These are phyloP conservation scores for Chrysoperla carnea DNA, from an alignment of 1,140 invertebrate species.

Conservation along the genomic window DNA sequence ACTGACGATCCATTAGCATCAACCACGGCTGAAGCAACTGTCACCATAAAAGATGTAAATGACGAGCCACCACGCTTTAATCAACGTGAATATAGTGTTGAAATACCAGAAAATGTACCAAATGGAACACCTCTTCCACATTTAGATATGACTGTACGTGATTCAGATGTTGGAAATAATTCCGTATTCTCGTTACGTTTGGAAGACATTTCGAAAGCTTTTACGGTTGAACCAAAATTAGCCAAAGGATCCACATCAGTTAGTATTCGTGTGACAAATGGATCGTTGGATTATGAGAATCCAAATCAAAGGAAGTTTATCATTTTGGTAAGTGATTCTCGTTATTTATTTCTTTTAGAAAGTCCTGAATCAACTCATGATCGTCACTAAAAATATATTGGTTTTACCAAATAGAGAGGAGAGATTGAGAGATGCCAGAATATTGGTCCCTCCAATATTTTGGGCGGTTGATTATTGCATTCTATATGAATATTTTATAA, in stretches of 20 bases:
- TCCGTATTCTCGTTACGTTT: constrained; percentile 60
- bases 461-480: too few relatives aligned
- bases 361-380: constrained; percentile 6
- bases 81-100: constrained; percentile 58
- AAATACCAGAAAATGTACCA: constrained; percentile 65
- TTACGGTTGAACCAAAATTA: constrained; percentile 61
- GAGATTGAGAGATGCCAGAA: too few relatives aligned
- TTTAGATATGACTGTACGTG: constrained; percentile 70
- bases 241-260: constrained; percentile 66
- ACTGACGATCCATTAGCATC: constrained; percentile 45
- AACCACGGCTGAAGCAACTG: constrained; percentile 48
- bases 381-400: neutral
- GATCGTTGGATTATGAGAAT: constrained; percentile 74
- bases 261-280: constrained; percentile 62
- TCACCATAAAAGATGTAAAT: constrained; percentile 84
- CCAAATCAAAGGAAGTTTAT: constrained; percentile 85
- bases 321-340: constrained; percentile 41
- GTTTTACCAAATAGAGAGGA: neutral
- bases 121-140: constrained; percentile 64
- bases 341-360: neutral
- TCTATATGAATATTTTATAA: too few relatives aligned
- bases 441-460: too few relatives aligned
- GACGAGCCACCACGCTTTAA: constrained; percentile 80
- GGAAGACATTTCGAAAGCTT: constrained; percentile 62
- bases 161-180: constrained; percentile 69